These are phyloP conservation scores for Tonatia bakeri DNA, from an alignment of 2,113 vertebrate genomes.

Conservation along the genomic window DNA sequence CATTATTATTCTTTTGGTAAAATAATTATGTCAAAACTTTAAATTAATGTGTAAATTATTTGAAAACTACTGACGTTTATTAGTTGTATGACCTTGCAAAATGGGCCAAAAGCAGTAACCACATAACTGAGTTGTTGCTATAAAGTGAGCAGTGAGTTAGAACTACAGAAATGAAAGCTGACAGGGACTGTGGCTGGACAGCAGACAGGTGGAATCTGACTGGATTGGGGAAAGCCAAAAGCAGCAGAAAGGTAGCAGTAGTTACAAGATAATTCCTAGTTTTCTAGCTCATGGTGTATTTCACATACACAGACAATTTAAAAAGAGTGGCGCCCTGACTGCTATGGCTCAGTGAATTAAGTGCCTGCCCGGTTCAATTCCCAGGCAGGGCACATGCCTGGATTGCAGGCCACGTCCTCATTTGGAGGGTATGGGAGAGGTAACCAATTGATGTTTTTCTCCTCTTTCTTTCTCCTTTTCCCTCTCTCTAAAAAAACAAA, in stretches of 20 bases:
- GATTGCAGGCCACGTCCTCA: no score
- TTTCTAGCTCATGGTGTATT: not conserved
- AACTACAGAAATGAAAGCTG: not conserved
- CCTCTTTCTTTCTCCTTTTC: no score
- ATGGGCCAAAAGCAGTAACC: not conserved
- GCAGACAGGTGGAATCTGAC: not conserved
- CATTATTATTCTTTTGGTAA: not conserved
- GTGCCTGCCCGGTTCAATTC: no score
- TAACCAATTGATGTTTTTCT: no score
- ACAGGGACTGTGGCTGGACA: not conserved
- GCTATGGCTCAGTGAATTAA: no score
- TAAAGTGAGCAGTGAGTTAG: not conserved
- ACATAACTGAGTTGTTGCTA: not conserved
- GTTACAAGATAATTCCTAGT: not conserved
- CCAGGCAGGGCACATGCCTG: no score
- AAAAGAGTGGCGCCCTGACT: not conserved
- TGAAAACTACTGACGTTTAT: constrained; percentile 4
- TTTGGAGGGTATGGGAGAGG: no score
- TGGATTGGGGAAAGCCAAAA: not conserved
- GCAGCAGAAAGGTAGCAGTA: not conserved
- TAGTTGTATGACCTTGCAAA: not conserved
- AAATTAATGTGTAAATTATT: not conserved
- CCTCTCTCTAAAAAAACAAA: not conserved
- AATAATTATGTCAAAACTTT: constrained; percentile 17
- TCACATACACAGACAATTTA: not conserved